Evolutionary conservation across 2,888 invertebrate genomes (phyloP).

Genomic region (Drosophila subquinaria): DNA sequence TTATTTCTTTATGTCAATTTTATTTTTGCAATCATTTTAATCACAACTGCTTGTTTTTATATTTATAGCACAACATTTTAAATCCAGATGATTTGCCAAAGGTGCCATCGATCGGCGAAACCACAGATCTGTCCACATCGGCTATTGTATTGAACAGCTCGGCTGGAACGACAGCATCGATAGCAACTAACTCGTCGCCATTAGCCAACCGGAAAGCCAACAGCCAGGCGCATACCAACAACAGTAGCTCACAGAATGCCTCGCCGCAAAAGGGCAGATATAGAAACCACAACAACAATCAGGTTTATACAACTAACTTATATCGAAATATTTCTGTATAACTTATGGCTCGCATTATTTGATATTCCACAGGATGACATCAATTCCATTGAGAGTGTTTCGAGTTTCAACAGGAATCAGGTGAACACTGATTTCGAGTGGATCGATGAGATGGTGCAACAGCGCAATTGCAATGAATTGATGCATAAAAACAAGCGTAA

Average conservation of each 20-base stretch:
- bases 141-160: conserved; percentile 69
- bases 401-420: conserved; percentile 54
- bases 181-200: conserved; percentile 68
- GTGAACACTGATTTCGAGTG: conserved; percentile 71
- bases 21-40: too few species aligned
- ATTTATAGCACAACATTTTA: conserved; percentile 55
- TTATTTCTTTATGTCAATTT: too few species aligned
- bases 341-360: not conserved
- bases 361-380: conserved; percentile 76
- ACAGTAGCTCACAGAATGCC: conserved; percentile 30
- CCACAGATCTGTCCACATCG: conserved; percentile 52
- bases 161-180: conserved; percentile 75
- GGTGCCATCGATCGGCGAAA: conserved; percentile 56
- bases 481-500: conserved; percentile 76
- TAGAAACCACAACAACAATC: conserved; percentile 79
- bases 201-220: conserved; percentile 49
- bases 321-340: not conserved
- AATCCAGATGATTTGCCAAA: conserved; percentile 66
- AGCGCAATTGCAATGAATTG: conserved; percentile 67
- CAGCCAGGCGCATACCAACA: conserved; percentile 13
- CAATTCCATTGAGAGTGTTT: conserved; percentile 83
- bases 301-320: conserved; percentile 47
- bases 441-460: conserved; percentile 69
- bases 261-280: conserved; percentile 66
- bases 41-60: not conserved